These are phyloP conservation scores for Mellivora capensis DNA, from an alignment of 2,113 vertebrate species.

Conservation along the genomic window DNA sequence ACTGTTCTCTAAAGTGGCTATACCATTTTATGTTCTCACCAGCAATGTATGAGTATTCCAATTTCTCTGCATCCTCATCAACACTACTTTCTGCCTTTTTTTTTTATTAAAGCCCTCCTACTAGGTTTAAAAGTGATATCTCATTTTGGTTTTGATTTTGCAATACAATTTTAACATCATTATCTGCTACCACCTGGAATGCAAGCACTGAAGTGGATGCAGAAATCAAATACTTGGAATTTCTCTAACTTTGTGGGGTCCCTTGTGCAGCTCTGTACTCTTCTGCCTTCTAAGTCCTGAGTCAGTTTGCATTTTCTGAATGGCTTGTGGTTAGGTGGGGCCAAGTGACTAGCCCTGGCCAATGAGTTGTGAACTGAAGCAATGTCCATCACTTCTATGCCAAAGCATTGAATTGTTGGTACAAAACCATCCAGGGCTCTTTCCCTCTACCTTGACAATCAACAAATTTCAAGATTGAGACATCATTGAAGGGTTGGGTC, in stretches of 20 bases:
- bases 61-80: neutral
- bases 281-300: neutral
- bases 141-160: neutral
- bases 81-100: neutral
- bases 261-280: neutral
- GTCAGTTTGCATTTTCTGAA: neutral
- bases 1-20: neutral
- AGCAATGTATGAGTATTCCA: neutral
- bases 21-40: neutral
- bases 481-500: neutral
- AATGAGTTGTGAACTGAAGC: neutral
- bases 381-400: neutral
- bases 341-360: neutral
- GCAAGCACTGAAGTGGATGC: neutral
- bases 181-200: slow-evolving; percentile 3
- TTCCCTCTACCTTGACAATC: neutral
- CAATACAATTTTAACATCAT: neutral
- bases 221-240: neutral
- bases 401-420: neutral
- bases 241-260: neutral
- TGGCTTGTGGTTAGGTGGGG: neutral
- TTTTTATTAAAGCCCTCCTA: neutral
- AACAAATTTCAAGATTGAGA: neutral
- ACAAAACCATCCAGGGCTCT: neutral
- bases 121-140: neutral